These are phyloP conservation scores for Tragelaphus buxtoni DNA, from an alignment of 2,113 vertebrate species.

Conservation along the genomic window DNA sequence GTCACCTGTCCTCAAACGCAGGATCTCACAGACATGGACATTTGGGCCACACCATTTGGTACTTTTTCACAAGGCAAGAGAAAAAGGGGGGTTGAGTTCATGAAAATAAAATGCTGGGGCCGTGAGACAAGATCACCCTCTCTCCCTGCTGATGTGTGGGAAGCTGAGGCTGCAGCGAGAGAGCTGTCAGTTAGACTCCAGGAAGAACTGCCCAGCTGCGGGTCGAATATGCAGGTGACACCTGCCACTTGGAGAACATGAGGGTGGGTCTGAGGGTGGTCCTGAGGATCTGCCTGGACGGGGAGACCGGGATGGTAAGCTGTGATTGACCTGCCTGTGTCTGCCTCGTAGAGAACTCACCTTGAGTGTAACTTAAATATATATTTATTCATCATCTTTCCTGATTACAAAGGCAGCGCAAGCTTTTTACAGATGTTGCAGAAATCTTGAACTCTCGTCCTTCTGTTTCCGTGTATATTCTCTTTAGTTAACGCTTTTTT, in stretches of 20 bases:
- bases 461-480: background rate
- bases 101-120: background rate
- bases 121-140: background rate
- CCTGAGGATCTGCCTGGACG: background rate
- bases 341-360: background rate
- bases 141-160: too few relatives aligned
- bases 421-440: background rate
- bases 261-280: background rate
- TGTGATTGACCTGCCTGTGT: too few relatives aligned
- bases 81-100: background rate
- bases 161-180: background rate
- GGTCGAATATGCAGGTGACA: background rate
- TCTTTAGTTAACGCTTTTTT: background rate
- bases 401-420: background rate
- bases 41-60: background rate
- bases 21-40: background rate
- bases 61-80: background rate
- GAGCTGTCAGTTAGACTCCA: background rate
- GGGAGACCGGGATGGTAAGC: background rate
- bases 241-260: background rate
- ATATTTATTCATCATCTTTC: background rate
- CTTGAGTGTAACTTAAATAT: background rate
- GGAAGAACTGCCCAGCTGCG: accelerated
- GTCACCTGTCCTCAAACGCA: background rate
- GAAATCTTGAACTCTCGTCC: background rate